Evolutionary conservation across 2,797 vertebrate species (phyloP).

Genomic region (Pogoniulus pusillus): DNA sequence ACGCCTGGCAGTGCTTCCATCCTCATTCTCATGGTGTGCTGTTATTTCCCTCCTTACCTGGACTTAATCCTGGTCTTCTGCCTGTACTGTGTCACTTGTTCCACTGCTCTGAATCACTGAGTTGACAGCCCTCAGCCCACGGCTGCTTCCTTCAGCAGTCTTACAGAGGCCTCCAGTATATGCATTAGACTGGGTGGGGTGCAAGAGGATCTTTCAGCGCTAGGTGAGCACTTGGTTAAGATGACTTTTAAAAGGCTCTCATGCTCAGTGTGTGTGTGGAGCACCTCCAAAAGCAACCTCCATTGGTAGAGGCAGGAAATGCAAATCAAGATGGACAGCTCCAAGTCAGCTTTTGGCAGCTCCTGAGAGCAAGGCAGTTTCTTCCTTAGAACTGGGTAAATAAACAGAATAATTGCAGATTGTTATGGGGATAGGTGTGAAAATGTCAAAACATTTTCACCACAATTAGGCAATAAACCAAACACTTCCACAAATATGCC

Average conservation of each 20-base stretch:
- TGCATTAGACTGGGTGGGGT: neutral
- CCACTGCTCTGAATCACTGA: neutral
- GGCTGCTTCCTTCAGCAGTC: neutral
- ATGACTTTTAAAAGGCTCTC: neutral
- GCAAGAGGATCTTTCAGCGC: neutral
- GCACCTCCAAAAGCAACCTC: neutral
- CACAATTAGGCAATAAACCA: constrained; percentile 46
- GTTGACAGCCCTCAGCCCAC: neutral
- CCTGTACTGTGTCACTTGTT: neutral
- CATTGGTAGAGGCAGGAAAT: neutral
- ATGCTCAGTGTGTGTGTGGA: neutral
- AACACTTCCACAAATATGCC: constrained; percentile 20
- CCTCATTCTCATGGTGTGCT: neutral
- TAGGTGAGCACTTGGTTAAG: neutral
- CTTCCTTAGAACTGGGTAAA: constrained; percentile 53
- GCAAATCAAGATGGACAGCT: constrained; percentile 6
- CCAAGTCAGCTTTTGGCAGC: neutral
- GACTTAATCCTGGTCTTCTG: neutral
- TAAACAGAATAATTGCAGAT: constrained; percentile 60
- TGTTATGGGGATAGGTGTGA: constrained; percentile 36
- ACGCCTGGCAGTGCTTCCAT: neutral
- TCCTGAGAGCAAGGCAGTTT: constrained; percentile 4
- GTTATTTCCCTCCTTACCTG: neutral
- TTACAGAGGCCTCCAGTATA: neutral
- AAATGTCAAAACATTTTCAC: constrained; percentile 54